A percentile compares a stretch with the other conserved stretches of the same genome.
phyloP scores from a whole-genome alignment of 2,888 invertebrate species.

The Clivina fossor region DNA sequence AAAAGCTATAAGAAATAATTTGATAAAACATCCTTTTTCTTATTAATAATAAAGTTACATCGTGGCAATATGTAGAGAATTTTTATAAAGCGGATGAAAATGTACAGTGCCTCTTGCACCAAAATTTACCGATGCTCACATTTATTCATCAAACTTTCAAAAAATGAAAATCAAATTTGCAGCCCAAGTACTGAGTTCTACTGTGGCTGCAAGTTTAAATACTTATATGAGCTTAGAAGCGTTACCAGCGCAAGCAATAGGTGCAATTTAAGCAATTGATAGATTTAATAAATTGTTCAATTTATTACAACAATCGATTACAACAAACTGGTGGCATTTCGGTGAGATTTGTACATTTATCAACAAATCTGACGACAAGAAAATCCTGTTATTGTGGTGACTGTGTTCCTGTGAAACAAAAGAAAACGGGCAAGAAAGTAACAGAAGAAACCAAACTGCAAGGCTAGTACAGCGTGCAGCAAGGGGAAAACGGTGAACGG shows the following conservation, averaged over 20 bases:
- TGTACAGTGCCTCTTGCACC: slow-evolving; percentile 17
- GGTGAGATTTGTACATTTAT: no score
- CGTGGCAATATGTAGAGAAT: slow-evolving; percentile 35
- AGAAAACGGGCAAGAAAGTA: no score
- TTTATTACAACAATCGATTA: no score
- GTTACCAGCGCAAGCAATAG: slow-evolving; percentile 33
- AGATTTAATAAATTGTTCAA: slow-evolving; percentile 41
- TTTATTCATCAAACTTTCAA: slow-evolving; percentile 38
- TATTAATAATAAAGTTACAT: slow-evolving; percentile 30
- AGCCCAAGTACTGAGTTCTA: slow-evolving; percentile 38
- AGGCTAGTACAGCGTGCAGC: no score
- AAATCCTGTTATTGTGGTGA: no score
- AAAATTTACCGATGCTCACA: slow-evolving; percentile 38
- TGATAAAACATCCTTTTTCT: slow-evolving; percentile 36
- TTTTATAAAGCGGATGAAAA: slow-evolving; percentile 31
- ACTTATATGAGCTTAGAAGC: slow-evolving; percentile 36
- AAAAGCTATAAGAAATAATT: slow-evolving; percentile 38
- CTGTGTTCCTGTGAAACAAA: no score
- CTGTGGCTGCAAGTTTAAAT: slow-evolving; percentile 38
- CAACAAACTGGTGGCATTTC: no score
- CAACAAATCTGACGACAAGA: no score
- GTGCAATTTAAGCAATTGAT: slow-evolving; percentile 37
- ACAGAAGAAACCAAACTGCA: no score
- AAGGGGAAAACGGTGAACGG: no score
- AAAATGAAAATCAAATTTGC: slow-evolving; percentile 40